A percentile compares a stretch with the other conserved stretches of the same genome.
These are phyloP conservation scores for Danio kyathit DNA, from an alignment of 2,797 vertebrate species.

Conservation along the genomic window DNA sequence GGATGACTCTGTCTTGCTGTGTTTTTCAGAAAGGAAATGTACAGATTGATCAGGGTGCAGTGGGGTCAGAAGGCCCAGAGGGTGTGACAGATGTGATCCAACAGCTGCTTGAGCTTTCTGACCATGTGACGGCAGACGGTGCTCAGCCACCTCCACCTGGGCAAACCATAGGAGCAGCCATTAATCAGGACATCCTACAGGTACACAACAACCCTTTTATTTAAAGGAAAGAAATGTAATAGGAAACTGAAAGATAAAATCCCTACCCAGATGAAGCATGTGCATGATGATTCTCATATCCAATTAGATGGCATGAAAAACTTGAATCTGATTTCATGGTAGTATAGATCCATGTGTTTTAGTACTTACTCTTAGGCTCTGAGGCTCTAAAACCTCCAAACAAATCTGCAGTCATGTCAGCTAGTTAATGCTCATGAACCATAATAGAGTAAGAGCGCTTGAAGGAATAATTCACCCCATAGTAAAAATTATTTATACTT, in stretches of 20 bases:
- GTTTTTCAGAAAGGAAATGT: constrained; percentile 70
- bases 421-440: too few species aligned
- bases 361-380: too few species aligned
- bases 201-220: constrained; percentile 66
- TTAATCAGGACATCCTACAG: constrained; percentile 98
- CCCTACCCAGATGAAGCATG: neutral
- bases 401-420: too few species aligned
- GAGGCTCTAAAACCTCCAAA: too few species aligned
- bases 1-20: neutral
- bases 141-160: constrained; percentile 82
- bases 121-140: constrained; percentile 88
- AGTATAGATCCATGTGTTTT: too few species aligned
- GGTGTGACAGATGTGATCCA: constrained; percentile 97
- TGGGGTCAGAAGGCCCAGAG: constrained; percentile 73
- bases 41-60: constrained; percentile 63
- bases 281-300: neutral
- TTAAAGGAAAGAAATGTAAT: neutral
- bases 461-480: too few species aligned
- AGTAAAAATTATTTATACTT: too few species aligned
- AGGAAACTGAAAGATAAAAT: neutral
- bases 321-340: too few species aligned
- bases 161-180: constrained; percentile 88
- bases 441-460: too few species aligned
- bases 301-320: too few species aligned
- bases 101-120: constrained; percentile 94